These are phyloP conservation scores for Gymnogyps californianus DNA, from an alignment of 2,113 vertebrate species.

Conservation along the genomic window DNA sequence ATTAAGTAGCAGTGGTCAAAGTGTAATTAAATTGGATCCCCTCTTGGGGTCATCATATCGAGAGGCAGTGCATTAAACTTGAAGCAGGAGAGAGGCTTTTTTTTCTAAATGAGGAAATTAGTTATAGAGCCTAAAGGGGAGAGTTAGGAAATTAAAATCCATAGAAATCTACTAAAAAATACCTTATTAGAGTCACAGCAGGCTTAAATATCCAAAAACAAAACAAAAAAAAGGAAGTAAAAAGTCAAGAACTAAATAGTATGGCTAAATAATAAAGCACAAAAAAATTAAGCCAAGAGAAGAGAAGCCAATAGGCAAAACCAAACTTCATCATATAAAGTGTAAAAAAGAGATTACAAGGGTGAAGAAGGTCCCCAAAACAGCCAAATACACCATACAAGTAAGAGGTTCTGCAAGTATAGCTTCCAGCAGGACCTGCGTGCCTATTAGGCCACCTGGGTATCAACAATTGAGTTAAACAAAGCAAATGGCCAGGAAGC, in stretches of 20 bases:
- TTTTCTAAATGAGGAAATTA: not conserved
- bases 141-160: conserved; percentile 37
- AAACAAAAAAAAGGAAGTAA: not conserved
- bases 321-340: conserved; percentile 38
- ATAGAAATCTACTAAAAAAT: conserved; percentile 29
- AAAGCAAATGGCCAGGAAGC: conserved; percentile 34
- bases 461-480: conserved; percentile 38
- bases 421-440: not conserved
- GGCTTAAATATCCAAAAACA: not conserved
- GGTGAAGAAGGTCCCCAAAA: conserved; percentile 19
- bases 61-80: not conserved
- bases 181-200: conserved; percentile 2
- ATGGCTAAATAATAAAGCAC: conserved; percentile 4
- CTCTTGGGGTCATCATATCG: not conserved
- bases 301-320: conserved; percentile 14
- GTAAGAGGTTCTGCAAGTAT: conserved; percentile 47
- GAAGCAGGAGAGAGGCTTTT: not conserved
- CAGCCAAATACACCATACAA: conserved; percentile 35
- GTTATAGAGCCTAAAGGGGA: not conserved
- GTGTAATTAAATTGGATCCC: not conserved
- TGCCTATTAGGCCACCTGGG: not conserved
- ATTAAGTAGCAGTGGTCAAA: conserved; percentile 9
- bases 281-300: conserved; percentile 8
- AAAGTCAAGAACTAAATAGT: not conserved
- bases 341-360: conserved; percentile 22